A percentile compares a stretch with the other conserved stretches of the same genome.
phyloP scores from a whole-genome alignment of 2,797 vertebrate genomes.

The Anisognathus igniventris region DNA sequence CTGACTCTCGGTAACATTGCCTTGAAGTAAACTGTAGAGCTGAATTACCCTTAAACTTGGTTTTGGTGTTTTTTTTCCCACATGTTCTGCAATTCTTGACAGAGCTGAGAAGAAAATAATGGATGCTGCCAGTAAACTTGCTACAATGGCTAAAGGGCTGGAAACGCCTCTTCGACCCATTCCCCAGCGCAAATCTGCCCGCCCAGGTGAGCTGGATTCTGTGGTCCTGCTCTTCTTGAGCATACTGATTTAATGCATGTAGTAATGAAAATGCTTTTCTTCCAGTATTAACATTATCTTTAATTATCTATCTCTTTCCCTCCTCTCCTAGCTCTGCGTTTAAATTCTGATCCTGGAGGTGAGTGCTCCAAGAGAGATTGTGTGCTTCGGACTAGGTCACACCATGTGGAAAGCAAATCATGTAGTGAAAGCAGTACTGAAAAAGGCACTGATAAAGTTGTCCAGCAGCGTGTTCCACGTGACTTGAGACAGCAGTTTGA shows the following conservation, averaged over 20 bases:
- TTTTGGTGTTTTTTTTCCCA: background rate
- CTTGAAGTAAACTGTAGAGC: background rate
- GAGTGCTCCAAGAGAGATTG: conserved; percentile 26
- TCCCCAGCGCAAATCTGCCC: conserved; percentile 51
- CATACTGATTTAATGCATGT: background rate
- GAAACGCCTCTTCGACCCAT: conserved; percentile 82
- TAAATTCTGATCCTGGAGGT: conserved; percentile 34
- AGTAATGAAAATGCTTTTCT: background rate
- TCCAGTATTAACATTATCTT: background rate
- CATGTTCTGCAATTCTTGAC: conserved; percentile 42
- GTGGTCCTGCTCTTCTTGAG: background rate
- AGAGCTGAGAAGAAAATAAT: conserved; percentile 96
- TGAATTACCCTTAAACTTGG: background rate
- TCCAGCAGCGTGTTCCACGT: conserved; percentile 21
- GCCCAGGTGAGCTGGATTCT: conserved; percentile 61
- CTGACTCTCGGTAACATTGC: background rate
- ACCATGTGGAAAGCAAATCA: conserved; percentile 4
- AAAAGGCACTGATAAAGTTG: background rate
- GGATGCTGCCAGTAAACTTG: conserved; percentile 90
- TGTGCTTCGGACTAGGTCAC: background rate
- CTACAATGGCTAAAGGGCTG: conserved; percentile 89
- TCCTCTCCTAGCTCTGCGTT: conserved; percentile 1
- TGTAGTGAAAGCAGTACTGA: background rate
- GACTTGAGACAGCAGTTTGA: conserved; percentile 52
- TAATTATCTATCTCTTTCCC: background rate